phyloP scores from a whole-genome alignment of 2,797 vertebrate genomes.

The Salmo trutta region DNA sequence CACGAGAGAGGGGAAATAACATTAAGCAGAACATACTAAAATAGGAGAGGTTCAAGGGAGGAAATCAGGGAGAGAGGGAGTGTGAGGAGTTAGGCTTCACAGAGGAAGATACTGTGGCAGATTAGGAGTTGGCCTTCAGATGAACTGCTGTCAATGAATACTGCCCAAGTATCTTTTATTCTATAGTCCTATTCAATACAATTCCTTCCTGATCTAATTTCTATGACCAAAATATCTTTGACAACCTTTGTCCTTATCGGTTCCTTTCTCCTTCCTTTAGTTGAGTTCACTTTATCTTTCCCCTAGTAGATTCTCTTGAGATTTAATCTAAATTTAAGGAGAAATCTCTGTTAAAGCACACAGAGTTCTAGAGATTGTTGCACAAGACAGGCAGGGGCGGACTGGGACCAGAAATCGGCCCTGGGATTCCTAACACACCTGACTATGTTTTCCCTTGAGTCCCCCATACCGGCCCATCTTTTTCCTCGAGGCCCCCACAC shows the following conservation, averaged over 20 bases:
- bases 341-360: not conserved
- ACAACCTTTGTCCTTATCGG: not conserved
- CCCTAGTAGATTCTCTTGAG: not conserved
- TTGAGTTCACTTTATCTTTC: not conserved
- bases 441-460: too few relatives aligned
- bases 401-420: constrained; percentile 6
- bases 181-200: constrained; percentile 29
- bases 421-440: constrained; percentile 36
- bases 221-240: constrained; percentile 6
- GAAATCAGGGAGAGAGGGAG: not conserved
- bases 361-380: not conserved
- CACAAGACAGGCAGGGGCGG: not conserved
- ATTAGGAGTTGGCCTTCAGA: constrained; percentile 41
- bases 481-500: too few relatives aligned
- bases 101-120: constrained; percentile 34
- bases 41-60: constrained; percentile 63
- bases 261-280: not conserved
- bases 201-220: constrained; percentile 14
- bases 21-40: constrained; percentile 72
- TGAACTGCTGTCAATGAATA: constrained; percentile 44
- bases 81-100: constrained; percentile 25
- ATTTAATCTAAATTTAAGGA: constrained; percentile 10
- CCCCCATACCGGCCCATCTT: too few relatives aligned
- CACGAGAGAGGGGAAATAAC: constrained; percentile 44
- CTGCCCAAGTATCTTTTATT: constrained; percentile 35